Evolutionary conservation across 2,888 invertebrate species (phyloP).

Genomic region (Maniola hyperantus): DNA sequence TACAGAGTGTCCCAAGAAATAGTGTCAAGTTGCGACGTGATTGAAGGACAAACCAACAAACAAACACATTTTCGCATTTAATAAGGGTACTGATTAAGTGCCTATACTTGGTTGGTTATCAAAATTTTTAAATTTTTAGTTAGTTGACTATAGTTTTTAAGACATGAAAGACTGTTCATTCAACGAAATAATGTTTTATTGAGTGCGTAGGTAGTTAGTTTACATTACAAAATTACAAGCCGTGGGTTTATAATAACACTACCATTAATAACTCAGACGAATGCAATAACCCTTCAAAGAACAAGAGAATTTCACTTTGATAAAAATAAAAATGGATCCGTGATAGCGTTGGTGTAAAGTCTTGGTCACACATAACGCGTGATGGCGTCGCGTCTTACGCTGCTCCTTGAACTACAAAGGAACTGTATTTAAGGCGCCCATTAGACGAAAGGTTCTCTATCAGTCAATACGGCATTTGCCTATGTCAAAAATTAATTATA

Average conservation of each 20-base stretch:
- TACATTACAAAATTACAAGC: neutral
- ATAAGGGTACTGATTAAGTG: no score
- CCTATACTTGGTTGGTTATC: neutral
- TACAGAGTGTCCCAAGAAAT: no score
- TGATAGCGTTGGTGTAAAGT: slow-evolving; percentile 15
- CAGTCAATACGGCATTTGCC: no score
- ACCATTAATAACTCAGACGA: slow-evolving; percentile 15
- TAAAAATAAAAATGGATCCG: slow-evolving; percentile 1
- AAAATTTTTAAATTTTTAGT: neutral
- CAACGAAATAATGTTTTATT: neutral
- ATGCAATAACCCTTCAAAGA: slow-evolving; percentile 15
- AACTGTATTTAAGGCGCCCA: no score
- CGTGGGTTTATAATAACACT: slow-evolving; percentile 4
- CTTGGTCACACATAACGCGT: neutral
- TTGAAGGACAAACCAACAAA: no score
- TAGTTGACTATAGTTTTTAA: neutral
- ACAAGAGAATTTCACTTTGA: slow-evolving; percentile 13
- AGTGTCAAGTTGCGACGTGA: no score
- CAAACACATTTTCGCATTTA: no score
- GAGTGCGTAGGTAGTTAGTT: neutral
- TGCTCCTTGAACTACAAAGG: neutral
- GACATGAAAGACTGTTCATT: neutral
- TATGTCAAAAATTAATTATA: no score
- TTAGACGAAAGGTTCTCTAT: no score
- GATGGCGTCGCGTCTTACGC: neutral